A percentile compares a stretch with the other conserved stretches of the same genome.
Evolutionary conservation across 1,140 invertebrate species (phyloP).

Genomic region (Conus betulinus): DNA sequence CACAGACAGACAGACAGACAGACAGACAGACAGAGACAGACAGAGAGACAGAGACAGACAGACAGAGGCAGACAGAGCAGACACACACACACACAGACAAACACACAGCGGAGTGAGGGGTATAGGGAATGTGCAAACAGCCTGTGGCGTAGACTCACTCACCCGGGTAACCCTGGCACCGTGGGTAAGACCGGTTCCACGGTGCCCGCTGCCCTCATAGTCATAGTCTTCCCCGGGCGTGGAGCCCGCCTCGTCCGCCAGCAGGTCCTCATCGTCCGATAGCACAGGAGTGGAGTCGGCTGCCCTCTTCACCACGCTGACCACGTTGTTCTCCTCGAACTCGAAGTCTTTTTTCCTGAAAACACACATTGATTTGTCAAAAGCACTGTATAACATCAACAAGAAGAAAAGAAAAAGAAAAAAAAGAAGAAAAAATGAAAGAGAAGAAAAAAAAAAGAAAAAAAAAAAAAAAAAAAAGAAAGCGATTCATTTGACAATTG

Average conservation of each 20-base stretch:
- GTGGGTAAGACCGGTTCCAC: neutral
- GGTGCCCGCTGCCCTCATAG: slow-evolving; percentile 38
- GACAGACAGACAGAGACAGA: too few relatives aligned
- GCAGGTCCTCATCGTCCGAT: slow-evolving; percentile 60
- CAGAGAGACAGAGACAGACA: too few relatives aligned
- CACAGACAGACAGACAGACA: too few relatives aligned
- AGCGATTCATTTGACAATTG: too few relatives aligned
- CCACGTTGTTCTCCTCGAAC: slow-evolving; percentile 48
- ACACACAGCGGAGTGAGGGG: too few relatives aligned
- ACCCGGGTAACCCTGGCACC: slow-evolving; percentile 48
- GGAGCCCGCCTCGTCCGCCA: slow-evolving; percentile 53
- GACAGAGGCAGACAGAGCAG: too few relatives aligned
- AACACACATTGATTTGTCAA: slow-evolving; percentile 19
- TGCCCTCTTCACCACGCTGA: slow-evolving; percentile 41
- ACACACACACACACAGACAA: too few relatives aligned
- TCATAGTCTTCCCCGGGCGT: slow-evolving; percentile 34
- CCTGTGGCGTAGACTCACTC: neutral
- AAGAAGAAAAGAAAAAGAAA: neutral
- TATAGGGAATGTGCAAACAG: too few relatives aligned
- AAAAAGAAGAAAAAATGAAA: neutral
- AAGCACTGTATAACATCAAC: neutral
- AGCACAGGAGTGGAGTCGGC: slow-evolving; percentile 16
- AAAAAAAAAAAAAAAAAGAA: too few relatives aligned
- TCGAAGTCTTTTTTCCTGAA: slow-evolving; percentile 59
- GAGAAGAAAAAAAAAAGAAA: neutral